A percentile compares a stretch with the other conserved stretches of the same genome.
phyloP scores from a whole-genome alignment of 2,113 vertebrate genomes.

The Ctenomys sociabilis region DNA sequence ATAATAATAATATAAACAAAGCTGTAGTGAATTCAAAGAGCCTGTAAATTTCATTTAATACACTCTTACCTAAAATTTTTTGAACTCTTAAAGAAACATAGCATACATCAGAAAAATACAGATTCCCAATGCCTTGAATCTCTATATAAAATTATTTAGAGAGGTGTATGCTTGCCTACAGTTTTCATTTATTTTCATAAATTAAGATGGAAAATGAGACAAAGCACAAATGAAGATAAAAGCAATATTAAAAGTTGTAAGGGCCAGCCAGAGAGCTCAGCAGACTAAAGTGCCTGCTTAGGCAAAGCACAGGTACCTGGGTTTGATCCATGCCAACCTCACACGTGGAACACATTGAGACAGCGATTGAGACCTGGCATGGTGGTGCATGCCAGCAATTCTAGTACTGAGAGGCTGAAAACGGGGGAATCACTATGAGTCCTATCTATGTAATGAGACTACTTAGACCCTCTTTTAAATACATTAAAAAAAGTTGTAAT shows the following conservation, averaged over 20 bases:
- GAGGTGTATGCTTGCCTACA: background rate
- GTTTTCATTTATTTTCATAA: slow-evolving; percentile 24
- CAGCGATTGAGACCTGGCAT: too few relatives aligned
- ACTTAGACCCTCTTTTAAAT: background rate
- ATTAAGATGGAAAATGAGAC: background rate
- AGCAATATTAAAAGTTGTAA: background rate
- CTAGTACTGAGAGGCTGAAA: too few relatives aligned
- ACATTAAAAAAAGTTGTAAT: background rate
- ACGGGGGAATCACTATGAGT: too few relatives aligned
- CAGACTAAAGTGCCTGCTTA: too few relatives aligned
- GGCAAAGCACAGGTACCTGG: too few relatives aligned
- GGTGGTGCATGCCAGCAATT: too few relatives aligned
- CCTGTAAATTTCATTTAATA: background rate
- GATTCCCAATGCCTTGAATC: background rate
- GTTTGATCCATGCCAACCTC: too few relatives aligned
- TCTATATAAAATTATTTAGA: background rate
- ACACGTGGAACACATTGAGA: too few relatives aligned
- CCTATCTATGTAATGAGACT: too few relatives aligned
- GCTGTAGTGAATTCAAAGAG: background rate
- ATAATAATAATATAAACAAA: too few relatives aligned
- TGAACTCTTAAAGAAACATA: slow-evolving; percentile 16
- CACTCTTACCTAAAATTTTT: background rate
- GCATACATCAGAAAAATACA: background rate
- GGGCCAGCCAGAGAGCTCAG: too few relatives aligned
- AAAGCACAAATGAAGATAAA: background rate